phyloP scores from a whole-genome alignment of 2,888 invertebrate species.

The Heliconius ethilla region DNA sequence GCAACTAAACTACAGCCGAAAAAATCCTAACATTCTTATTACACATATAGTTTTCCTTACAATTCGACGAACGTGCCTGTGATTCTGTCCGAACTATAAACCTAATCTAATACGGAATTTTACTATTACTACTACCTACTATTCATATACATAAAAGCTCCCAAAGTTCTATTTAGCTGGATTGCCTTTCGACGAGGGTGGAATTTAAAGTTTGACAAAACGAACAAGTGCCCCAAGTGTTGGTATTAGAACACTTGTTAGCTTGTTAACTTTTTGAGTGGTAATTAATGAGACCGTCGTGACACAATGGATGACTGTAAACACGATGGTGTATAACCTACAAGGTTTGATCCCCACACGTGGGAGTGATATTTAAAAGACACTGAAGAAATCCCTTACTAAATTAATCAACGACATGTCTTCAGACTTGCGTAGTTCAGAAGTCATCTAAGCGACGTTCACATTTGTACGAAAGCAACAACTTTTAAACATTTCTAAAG shows the following conservation, averaged over 20 bases:
- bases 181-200: slow-evolving; percentile 7
- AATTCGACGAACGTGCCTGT: background rate
- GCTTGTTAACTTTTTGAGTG: background rate
- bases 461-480: background rate
- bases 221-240: background rate
- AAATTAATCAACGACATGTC: background rate
- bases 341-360: too few relatives aligned
- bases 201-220: slow-evolving; percentile 13
- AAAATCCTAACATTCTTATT: background rate
- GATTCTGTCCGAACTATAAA: background rate
- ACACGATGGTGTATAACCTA: too few relatives aligned
- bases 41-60: background rate
- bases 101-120: background rate
- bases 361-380: too few relatives aligned
- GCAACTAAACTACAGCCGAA: background rate
- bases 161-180: background rate
- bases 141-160: background rate
- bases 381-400: background rate
- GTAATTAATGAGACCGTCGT: too few relatives aligned
- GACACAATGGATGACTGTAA: too few relatives aligned
- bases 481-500: slow-evolving; percentile 11
- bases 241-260: background rate
- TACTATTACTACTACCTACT: background rate
- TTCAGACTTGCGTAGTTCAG: background rate
- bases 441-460: background rate